Evolutionary conservation across 1,140 invertebrate genomes (phyloP).

Genomic region (Ptiloglossa arizonensis): DNA sequence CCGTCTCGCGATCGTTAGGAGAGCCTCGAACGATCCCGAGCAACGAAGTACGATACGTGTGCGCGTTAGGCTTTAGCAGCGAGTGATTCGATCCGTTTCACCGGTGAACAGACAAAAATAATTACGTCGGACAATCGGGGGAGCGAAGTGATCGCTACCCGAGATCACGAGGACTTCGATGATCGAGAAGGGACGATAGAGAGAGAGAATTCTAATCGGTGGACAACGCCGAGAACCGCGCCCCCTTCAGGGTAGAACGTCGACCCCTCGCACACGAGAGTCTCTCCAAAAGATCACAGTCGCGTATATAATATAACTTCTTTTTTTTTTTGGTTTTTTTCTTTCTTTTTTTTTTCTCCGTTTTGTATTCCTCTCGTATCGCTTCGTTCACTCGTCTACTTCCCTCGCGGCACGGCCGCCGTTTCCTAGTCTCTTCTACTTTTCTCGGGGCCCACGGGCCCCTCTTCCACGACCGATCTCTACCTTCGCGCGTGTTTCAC

Average conservation of each 20-base stretch:
- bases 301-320: slow-evolving; percentile 66
- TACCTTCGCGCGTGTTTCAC: slow-evolving; percentile 4
- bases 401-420: slow-evolving; percentile 32
- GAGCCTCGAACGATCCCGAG: background rate
- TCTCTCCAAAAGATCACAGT: slow-evolving; percentile 67
- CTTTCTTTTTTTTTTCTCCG: slow-evolving; percentile 15
- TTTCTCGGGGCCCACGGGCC: too few relatives aligned
- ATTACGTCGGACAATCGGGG: slow-evolving; percentile 12
- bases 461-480: slow-evolving; percentile 9
- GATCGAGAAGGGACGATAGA: slow-evolving; percentile 41
- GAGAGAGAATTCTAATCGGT: too few relatives aligned
- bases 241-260: slow-evolving; percentile 50
- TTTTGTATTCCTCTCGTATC: slow-evolving; percentile 37
- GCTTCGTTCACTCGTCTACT: slow-evolving; percentile 37
- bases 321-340: background rate
- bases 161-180: slow-evolving; percentile 24
- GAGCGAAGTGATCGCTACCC: background rate
- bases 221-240: slow-evolving; percentile 26
- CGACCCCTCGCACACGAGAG: slow-evolving; percentile 63
- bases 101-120: slow-evolving; percentile 16
- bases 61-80: slow-evolving; percentile 50
- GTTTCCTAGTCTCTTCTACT: slow-evolving; percentile 20
- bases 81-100: background rate
- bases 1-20: background rate
- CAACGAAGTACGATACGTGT: slow-evolving; percentile 9